Evolutionary conservation across 2,888 invertebrate species (phyloP), one percentile per base, ranked within the genome.

Genomic region (Ramazzottius varieornatus): DNA sequence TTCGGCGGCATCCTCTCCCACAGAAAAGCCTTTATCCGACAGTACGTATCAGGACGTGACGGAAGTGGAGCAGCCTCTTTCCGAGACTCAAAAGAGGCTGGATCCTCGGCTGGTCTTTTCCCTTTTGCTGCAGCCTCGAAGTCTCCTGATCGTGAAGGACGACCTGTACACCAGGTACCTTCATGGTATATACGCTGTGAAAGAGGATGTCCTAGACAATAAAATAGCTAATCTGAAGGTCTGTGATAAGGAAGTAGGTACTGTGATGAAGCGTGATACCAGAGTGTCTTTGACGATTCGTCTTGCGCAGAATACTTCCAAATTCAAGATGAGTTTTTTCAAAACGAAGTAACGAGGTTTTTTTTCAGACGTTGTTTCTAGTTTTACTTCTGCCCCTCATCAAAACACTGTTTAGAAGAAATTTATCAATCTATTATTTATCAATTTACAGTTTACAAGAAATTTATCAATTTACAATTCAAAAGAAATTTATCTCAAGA

Each of bases 231-330:
- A 71, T 65, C 46, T 65, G 24, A 33, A 65, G 33, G n/a, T 13
- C 1, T 32, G 33, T n/a, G 79, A 65, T 73, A 75, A 66, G 74
- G 77, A 65, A 82, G 82, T 79, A 66, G 83, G 82, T 46, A 78
- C 82, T 67, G 75, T 74, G 65, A 71, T 88, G 32, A 70, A 75
- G 65, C 79, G 90, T 70, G 77, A 77, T 13, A 86, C 85, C 2
- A 82, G 94, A 72, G 78, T 92, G 69, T 94, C 93, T 20, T 76
- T 94, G 65, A 94, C 93, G 20, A 89, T 94, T 70, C 81, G 94
- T 73, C 85, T 89, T 81, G 92, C 93, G 46, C 91, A 91, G 63
- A 91, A 88, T 32, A 66, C 34, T 4, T 54, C 54, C 54, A 54
- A 54, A 29, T 54, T 54, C 54, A 54, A 54, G 29, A 4, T 54